A percentile compares a stretch with the other conserved stretches of the same genome.
phyloP scores from a whole-genome alignment of 2,113 vertebrate genomes.

The Ivindomyrus marchei region DNA sequence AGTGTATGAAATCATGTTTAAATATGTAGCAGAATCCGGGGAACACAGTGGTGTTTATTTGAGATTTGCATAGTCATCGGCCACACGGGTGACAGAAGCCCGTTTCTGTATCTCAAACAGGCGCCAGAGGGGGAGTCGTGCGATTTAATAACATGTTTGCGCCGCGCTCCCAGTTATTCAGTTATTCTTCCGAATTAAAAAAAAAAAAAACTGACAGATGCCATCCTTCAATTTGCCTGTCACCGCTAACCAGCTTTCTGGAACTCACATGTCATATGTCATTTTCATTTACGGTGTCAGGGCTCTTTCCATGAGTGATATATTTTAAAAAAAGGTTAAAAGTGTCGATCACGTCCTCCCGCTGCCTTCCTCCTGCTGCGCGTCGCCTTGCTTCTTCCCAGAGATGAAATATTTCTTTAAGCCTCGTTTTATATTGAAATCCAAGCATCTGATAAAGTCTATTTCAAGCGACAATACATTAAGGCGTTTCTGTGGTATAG shows the following conservation, averaged over 20 bases:
- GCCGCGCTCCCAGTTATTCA: background rate
- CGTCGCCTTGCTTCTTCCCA: background rate
- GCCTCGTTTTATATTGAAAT: background rate
- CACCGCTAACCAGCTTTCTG: conserved; percentile 5
- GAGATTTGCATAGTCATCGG: conserved; percentile 10
- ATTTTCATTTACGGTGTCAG: background rate
- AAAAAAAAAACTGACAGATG: conserved; percentile 3
- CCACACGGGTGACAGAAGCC: background rate
- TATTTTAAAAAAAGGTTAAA: background rate
- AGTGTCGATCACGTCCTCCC: background rate
- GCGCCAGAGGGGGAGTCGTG: background rate
- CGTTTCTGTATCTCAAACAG: background rate
- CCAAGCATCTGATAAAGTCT: background rate
- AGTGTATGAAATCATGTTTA: conserved; percentile 13
- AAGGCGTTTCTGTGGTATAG: background rate
- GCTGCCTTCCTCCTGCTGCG: background rate
- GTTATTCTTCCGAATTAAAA: conserved; percentile 3
- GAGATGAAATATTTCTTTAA: background rate
- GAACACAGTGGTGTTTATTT: conserved; percentile 12
- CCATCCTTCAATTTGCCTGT: conserved; percentile 7
- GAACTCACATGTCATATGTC: background rate
- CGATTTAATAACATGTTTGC: background rate
- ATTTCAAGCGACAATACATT: background rate
- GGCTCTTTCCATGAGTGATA: background rate
- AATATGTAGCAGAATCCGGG: background rate